Evolutionary conservation across 2,888 invertebrate genomes (phyloP).

Genomic region (Lithophane semibrunnea): DNA sequence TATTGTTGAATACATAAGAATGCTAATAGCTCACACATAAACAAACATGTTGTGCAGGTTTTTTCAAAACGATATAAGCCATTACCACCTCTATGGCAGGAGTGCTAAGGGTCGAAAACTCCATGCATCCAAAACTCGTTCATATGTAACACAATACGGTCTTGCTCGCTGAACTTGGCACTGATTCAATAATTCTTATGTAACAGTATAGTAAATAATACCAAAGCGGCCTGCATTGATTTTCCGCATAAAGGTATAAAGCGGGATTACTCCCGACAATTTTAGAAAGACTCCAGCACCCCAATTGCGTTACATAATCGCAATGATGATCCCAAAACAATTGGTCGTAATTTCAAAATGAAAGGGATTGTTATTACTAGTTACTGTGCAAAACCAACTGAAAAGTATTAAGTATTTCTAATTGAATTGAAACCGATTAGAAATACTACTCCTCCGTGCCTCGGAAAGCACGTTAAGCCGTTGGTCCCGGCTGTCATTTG

Average conservation of each 20-base stretch:
- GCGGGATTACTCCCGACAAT: background rate
- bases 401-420: too few relatives aligned
- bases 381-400: too few relatives aligned
- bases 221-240: slow-evolving; percentile 18
- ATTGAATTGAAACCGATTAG: too few relatives aligned
- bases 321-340: background rate
- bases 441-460: too few relatives aligned
- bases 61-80: background rate
- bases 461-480: too few relatives aligned
- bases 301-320: background rate
- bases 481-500: too few relatives aligned
- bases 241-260: slow-evolving; percentile 5
- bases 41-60: slow-evolving; percentile 3
- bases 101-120: background rate
- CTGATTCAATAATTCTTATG: slow-evolving; percentile 49
- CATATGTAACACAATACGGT: slow-evolving; percentile 6
- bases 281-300: background rate
- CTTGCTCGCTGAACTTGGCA: slow-evolving; percentile 57
- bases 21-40: background rate
- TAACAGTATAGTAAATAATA: slow-evolving; percentile 33
- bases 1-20: background rate
- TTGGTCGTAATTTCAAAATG: background rate
- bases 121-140: background rate
- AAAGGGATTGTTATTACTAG: background rate
- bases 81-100: slow-evolving; percentile 7